A percentile compares a stretch with the other conserved stretches of the same genome.
These are phyloP conservation scores for Himalopsyche tibetana DNA, from an alignment of 2,888 invertebrate genomes.

Conservation along the genomic window DNA sequence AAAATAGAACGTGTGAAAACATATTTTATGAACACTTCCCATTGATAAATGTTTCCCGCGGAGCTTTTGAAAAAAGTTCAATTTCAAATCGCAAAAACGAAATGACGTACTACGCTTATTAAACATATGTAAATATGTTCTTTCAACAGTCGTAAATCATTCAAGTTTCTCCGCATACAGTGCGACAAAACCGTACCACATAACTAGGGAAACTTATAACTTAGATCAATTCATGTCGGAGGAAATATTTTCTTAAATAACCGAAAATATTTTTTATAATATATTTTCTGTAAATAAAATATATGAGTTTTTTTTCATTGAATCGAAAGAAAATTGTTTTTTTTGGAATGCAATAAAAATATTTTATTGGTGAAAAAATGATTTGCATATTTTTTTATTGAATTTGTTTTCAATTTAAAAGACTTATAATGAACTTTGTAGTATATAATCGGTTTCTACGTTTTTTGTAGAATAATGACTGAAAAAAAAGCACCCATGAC, in stretches of 20 bases:
- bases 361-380: neutral
- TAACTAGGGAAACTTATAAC: neutral
- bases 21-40: conserved; percentile 15
- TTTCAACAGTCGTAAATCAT: conserved; percentile 29
- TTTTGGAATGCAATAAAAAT: neutral
- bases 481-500: too few relatives aligned
- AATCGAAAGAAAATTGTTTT: neutral
- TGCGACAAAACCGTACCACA: conserved; percentile 1
- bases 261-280: neutral
- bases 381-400: too few relatives aligned
- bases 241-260: conserved; percentile 18
- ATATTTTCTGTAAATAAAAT: neutral
- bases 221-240: neutral
- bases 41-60: conserved; percentile 12
- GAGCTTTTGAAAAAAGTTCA: conserved; percentile 22
- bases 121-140: conserved; percentile 31
- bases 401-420: too few relatives aligned
- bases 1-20: conserved; percentile 22
- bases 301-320: neutral
- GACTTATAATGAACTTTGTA: too few relatives aligned
- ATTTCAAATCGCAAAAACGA: conserved; percentile 30
- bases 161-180: conserved; percentile 26
- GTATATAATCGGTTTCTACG: too few relatives aligned
- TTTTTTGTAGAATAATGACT: too few relatives aligned
- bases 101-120: conserved; percentile 21